Conservation (phyloP, 2,797 vertebrate genomes). For the Leptodactylus fallax region DNA sequence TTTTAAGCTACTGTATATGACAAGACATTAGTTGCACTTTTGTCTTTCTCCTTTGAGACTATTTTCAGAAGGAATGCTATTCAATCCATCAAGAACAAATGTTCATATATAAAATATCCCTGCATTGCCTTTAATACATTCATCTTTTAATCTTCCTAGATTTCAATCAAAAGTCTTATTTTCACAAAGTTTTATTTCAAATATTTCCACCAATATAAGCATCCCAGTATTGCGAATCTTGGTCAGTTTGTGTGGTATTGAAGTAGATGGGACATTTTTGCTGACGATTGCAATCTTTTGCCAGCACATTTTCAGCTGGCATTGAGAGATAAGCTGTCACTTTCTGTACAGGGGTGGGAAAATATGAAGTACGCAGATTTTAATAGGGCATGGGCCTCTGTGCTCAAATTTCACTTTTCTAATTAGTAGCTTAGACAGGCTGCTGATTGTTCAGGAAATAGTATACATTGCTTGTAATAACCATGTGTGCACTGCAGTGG, state of each 20-base stretch:
- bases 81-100: too few relatives aligned
- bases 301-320: conserved; percentile 56
- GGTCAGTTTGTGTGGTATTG: conserved; percentile 25
- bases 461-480: conserved; percentile 42
- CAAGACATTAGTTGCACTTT: not conserved
- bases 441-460: conserved; percentile 60
- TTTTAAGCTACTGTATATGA: not conserved
- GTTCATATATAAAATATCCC: not conserved
- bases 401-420: conserved; percentile 58
- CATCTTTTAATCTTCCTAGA: not conserved
- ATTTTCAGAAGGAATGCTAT: not conserved
- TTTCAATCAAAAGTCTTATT: not conserved
- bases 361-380: conserved; percentile 56
- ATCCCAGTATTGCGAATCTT: conserved; percentile 26
- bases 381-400: conserved; percentile 60
- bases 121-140: not conserved
- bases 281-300: conserved; percentile 54
- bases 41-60: not conserved
- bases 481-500: conserved; percentile 1
- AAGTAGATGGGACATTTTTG: conserved; percentile 43
- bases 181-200: not conserved
- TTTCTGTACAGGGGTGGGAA: conserved; percentile 47
- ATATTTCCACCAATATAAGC: not conserved
- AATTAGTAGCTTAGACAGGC: conserved; percentile 62
- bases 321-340: conserved; percentile 59